These are phyloP conservation scores for Drosophila baimaii DNA, from an alignment of 1,140 invertebrate genomes.

Conservation along the genomic window DNA sequence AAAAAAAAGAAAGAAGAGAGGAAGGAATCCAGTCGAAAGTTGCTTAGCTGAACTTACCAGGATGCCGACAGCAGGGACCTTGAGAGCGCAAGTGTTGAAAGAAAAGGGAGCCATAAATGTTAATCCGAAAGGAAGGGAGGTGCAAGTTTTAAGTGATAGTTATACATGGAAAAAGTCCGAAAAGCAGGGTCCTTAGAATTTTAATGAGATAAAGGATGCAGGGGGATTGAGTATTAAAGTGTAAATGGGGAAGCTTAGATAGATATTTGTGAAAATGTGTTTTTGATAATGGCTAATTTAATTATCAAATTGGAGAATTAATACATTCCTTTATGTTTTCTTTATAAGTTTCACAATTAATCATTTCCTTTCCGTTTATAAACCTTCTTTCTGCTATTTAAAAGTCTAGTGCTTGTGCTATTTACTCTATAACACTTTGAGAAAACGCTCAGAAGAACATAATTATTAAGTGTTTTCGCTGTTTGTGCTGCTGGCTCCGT, in stretches of 20 bases:
- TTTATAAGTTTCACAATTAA: no score
- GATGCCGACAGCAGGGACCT: background rate
- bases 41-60: slow-evolving; percentile 30
- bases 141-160: slow-evolving; percentile 16
- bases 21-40: slow-evolving; percentile 31
- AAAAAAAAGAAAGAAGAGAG: background rate
- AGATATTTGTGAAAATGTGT: background rate
- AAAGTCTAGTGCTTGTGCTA: background rate
- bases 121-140: slow-evolving; percentile 19
- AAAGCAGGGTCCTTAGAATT: background rate
- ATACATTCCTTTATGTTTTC: no score
- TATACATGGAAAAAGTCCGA: slow-evolving; percentile 13
- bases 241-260: background rate
- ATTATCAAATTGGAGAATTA: no score
- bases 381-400: background rate
- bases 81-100: slow-evolving; percentile 26
- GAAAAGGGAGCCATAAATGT: slow-evolving; percentile 32
- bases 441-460: slow-evolving; percentile 3
- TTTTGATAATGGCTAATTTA: no score
- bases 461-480: slow-evolving; percentile 30
- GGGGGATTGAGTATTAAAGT: no score
- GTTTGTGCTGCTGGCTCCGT: slow-evolving; percentile 3
- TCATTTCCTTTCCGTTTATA: background rate
- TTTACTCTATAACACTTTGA: background rate
- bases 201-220: background rate